These are phyloP conservation scores for Tricholaema leucomelas DNA, from an alignment of 2,113 vertebrate species.

Conservation along the genomic window DNA sequence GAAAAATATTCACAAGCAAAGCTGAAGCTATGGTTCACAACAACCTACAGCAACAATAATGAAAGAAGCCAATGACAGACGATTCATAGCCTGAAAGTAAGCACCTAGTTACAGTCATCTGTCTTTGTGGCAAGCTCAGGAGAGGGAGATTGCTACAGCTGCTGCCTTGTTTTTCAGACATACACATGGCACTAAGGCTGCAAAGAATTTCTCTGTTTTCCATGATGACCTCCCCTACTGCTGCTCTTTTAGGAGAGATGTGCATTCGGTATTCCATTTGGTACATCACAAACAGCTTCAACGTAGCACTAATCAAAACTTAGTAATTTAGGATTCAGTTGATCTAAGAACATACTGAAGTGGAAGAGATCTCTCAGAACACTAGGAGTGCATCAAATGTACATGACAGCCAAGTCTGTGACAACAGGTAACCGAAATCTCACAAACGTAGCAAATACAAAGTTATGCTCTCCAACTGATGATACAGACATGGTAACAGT, in stretches of 20 bases:
- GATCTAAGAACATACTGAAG: background rate
- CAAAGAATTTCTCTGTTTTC: background rate
- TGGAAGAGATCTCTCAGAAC: background rate
- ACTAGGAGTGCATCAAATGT: background rate
- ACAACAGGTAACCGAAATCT: fast-evolving
- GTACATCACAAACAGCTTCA: background rate
- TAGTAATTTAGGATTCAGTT: background rate
- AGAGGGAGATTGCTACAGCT: background rate
- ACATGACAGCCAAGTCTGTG: background rate
- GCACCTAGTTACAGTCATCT: background rate
- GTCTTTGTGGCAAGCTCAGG: background rate
- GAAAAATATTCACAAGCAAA: background rate
- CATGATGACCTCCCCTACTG: background rate
- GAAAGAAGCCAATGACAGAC: background rate
- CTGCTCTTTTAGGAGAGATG: background rate
- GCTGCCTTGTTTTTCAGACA: background rate
- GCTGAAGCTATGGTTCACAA: background rate
- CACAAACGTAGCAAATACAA: fast-evolving
- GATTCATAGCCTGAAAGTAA: background rate
- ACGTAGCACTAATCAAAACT: background rate
- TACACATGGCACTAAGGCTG: background rate
- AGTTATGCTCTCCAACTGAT: background rate
- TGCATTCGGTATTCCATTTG: background rate
- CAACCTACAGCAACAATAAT: background rate
- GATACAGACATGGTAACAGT: fast-evolving